A percentile compares a stretch with the other conserved stretches of the same genome.
phyloP scores from a whole-genome alignment of 1,140 invertebrate species.

The Tribolium castaneum region DNA sequence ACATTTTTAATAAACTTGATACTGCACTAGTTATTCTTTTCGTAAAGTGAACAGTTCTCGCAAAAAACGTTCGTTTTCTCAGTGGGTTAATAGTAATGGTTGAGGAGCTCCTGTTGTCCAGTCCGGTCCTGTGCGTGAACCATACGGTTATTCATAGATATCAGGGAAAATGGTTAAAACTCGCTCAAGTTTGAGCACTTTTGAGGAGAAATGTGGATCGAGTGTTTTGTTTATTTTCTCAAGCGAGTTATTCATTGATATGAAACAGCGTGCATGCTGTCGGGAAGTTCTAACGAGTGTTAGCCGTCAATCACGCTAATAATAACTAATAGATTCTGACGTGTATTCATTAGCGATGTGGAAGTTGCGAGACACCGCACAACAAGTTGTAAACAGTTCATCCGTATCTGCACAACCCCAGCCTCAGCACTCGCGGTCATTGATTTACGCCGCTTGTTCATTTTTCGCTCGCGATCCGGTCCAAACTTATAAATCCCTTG shows the following conservation, averaged over 20 bases:
- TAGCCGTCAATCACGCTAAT: background rate
- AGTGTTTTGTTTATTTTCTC: background rate
- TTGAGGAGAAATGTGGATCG: background rate
- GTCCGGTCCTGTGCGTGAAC: too few relatives aligned
- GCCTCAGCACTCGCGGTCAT: background rate
- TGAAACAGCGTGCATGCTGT: background rate
- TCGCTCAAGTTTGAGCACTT: too few relatives aligned
- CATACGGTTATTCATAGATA: too few relatives aligned
- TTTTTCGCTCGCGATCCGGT: constrained; percentile 13
- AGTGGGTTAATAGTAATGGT: too few relatives aligned
- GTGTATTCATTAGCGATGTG: background rate
- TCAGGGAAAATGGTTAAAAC: too few relatives aligned
- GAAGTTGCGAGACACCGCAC: background rate
- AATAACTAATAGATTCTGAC: constrained; percentile 23
- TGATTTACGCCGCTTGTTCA: constrained; percentile 6
- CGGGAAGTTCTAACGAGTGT: background rate
- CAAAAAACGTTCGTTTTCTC: too few relatives aligned
- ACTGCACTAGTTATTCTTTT: too few relatives aligned
- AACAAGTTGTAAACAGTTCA: background rate
- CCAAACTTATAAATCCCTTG: background rate
- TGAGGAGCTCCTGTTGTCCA: too few relatives aligned
- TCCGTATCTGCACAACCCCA: background rate
- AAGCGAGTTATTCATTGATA: background rate
- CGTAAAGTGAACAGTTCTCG: too few relatives aligned
- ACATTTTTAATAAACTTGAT: too few relatives aligned